Evolutionary conservation across 1,140 invertebrate genomes (phyloP), one percentile per base, ranked within the genome.

Genomic region (Apolygus lucorum): DNA sequence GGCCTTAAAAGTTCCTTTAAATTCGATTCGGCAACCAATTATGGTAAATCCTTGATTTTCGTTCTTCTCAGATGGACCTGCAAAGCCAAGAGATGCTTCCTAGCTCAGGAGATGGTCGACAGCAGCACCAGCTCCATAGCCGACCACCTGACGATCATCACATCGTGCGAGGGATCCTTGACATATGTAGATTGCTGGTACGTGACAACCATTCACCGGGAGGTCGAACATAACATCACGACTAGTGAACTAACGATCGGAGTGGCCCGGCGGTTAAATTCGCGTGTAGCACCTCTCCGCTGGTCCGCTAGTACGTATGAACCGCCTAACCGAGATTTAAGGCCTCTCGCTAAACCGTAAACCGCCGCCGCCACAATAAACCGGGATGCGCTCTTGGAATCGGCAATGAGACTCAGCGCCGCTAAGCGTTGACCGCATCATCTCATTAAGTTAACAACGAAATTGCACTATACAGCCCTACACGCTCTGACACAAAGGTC

Each of bases 91-190:
- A 59, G 54, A 22, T 59, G 54, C 22, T 59, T 59, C 54, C 22
- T 59, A 4, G 54, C 54, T 59, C 54, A 59, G 22, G 54, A 59
- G 22, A 59, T 59, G 54, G 54, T 24, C 4, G 54, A 59, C 13
- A 22, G 54, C 4, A 22, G 22, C 22, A 11, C 54, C 8, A 17
- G 13, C 22, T 17, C 54, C 2, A 59, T 59, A 11, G 54, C 54
- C 22, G 54, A 59, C 22, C 54, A 59, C 22, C 4, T 59, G 22
- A 59, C 54, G 54, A 59, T 59, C 54, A 59, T 59, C 22, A 59
- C 54, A 24, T 59, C 54, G 54, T 59, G 54, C 22, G 54, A 59
- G 22, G 54, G 54, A 11, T 59, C 8, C 22, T 59, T 59, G 54
- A 59, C 54, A 13, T 21, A 59, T 24, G 54, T 59, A 59, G 22